phyloP scores from a whole-genome alignment of 2,797 vertebrate genomes.

The Botia almorhae region DNA sequence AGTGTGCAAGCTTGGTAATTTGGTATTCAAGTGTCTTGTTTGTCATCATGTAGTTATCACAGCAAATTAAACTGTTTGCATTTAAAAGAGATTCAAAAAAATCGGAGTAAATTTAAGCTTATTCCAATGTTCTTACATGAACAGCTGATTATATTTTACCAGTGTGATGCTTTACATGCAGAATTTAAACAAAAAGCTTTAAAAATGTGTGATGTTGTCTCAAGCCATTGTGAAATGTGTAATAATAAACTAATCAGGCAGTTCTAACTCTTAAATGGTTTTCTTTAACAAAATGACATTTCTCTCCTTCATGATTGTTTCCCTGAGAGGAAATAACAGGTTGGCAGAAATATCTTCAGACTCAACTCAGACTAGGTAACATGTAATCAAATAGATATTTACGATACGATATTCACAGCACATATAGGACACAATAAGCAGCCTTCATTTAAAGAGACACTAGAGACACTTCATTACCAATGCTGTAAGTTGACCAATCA shows the following conservation, averaged over 20 bases:
- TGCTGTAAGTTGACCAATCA: too few species aligned
- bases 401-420: too few species aligned
- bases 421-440: too few species aligned
- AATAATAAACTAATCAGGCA: constrained; percentile 66
- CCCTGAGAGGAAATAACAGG: background rate
- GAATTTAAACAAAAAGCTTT: constrained; percentile 58
- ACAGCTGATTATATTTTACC: constrained; percentile 1
- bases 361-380: too few species aligned
- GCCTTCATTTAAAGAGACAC: too few species aligned
- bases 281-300: background rate
- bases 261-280: constrained; percentile 6
- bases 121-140: background rate
- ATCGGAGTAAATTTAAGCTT: background rate
- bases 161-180: background rate
- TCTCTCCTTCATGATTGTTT: background rate
- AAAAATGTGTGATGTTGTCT: constrained; percentile 74
- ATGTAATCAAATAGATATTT: too few species aligned
- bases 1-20: constrained; percentile 53
- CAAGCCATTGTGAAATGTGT: constrained; percentile 75
- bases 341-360: background rate
- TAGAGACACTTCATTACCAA: too few species aligned
- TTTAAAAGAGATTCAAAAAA: background rate
- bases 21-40: constrained; percentile 60
- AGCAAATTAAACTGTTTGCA: constrained; percentile 1
- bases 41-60: constrained; percentile 44